These are phyloP conservation scores for Ciona savignyi DNA, from an alignment of 23 tunicate species.

Conservation along the genomic window DNA sequence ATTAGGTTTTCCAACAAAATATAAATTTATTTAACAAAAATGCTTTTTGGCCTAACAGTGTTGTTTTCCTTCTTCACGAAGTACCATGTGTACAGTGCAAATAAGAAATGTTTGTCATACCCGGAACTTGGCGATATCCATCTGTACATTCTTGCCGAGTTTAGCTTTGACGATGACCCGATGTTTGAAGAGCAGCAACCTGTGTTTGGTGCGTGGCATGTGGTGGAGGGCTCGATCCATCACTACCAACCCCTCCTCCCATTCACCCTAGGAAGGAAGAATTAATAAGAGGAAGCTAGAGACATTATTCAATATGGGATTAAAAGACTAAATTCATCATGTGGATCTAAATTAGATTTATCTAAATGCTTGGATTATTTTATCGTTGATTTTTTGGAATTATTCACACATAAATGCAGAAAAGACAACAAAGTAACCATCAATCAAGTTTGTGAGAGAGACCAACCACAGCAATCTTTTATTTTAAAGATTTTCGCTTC, in stretches of 20 bases:
- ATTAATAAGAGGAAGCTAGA: too few species aligned
- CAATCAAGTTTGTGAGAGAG: neutral
- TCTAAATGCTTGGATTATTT: too few species aligned
- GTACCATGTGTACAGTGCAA: too few species aligned
- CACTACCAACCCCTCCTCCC: constrained; percentile 77
- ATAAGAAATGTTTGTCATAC: constrained; percentile 9
- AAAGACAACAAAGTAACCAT: neutral
- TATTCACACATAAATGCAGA: neutral
- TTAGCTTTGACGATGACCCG: constrained; percentile 89
- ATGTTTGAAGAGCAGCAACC: constrained; percentile 74
- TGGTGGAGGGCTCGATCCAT: constrained; percentile 69
- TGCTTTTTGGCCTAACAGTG: too few species aligned
- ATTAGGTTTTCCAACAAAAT: too few species aligned
- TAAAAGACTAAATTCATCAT: too few species aligned
- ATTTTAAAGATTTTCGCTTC: too few species aligned
- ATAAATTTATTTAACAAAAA: too few species aligned
- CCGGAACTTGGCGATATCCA: constrained; percentile 77
- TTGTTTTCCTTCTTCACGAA: too few species aligned
- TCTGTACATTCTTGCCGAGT: constrained; percentile 68
- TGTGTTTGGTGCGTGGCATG: constrained; percentile 86
- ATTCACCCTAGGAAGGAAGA: constrained; percentile 36
- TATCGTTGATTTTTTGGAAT: neutral
- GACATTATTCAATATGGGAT: too few species aligned
- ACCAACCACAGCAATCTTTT: too few species aligned
- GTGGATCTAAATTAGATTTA: too few species aligned